These are phyloP conservation scores for Syndactyla subalaris DNA, from an alignment of 2,797 vertebrate species.

Conservation along the genomic window DNA sequence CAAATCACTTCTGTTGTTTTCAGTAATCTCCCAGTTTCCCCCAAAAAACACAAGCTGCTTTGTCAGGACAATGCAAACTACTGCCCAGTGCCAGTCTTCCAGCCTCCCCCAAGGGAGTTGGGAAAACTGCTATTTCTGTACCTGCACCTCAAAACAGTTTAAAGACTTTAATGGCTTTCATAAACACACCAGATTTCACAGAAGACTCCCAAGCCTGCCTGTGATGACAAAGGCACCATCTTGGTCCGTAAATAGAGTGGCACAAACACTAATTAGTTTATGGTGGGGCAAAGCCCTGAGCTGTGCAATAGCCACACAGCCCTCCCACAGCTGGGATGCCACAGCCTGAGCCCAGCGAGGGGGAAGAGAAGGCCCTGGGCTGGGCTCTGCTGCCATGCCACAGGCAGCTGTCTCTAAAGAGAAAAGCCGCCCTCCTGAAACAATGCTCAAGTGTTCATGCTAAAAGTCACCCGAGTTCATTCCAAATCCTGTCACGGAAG, in stretches of 20 bases:
- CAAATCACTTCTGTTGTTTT: neutral
- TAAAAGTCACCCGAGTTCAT: neutral
- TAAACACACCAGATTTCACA: neutral
- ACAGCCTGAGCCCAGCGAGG: neutral
- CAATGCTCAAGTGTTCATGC: neutral
- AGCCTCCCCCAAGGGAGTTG: neutral
- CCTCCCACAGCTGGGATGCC: neutral
- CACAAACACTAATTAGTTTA: neutral
- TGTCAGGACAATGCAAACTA: neutral
- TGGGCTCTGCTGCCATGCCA: neutral
- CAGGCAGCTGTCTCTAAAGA: neutral
- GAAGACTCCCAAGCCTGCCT: neutral
- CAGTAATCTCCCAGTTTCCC: neutral
- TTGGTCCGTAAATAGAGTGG: neutral
- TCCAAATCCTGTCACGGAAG: neutral
- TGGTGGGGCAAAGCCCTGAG: neutral
- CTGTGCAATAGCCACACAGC: fast-evolving
- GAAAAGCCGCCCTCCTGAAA: neutral
- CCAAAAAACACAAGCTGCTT: neutral
- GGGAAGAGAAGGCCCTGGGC: fast-evolving
- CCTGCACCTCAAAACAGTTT: neutral
- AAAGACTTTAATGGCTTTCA: neutral
- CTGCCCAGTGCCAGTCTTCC: neutral
- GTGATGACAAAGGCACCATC: neutral
- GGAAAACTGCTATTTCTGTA: neutral